These are phyloP conservation scores for Coregonus suidteri DNA, from an alignment of 2,797 vertebrate species.

Conservation along the genomic window DNA sequence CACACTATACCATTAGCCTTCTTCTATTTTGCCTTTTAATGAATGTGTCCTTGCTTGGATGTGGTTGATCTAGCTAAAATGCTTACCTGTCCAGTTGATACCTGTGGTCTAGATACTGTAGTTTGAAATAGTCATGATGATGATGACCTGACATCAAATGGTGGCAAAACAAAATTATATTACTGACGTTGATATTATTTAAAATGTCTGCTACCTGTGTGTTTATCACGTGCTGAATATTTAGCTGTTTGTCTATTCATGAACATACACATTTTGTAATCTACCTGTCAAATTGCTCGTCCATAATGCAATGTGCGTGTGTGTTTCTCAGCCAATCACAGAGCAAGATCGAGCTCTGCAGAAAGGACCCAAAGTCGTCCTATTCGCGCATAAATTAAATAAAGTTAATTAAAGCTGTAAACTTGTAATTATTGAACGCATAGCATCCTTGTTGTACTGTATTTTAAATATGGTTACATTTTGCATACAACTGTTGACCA, in stretches of 20 bases:
- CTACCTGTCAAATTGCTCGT: neutral
- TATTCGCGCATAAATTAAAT: slow-evolving; percentile 19
- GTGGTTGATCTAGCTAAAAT: neutral
- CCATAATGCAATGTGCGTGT: neutral
- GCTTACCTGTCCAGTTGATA: neutral
- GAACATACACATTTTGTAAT: neutral
- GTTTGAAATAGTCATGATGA: neutral
- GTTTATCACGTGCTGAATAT: neutral
- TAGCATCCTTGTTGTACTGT: neutral
- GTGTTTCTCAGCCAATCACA: slow-evolving; percentile 47
- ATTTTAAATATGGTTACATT: neutral
- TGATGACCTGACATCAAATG: neutral
- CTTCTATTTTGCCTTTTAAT: too few species aligned
- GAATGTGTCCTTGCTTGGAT: neutral
- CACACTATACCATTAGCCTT: neutral
- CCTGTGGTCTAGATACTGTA: neutral
- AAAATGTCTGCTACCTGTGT: neutral
- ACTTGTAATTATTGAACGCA: fast-evolving
- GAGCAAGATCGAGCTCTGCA: neutral
- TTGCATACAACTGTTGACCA: fast-evolving
- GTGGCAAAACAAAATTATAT: neutral
- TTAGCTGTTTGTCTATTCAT: neutral
- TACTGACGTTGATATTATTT: neutral
- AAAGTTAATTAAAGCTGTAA: neutral
- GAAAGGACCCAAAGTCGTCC: slow-evolving; percentile 7